Evolutionary conservation across 1,140 invertebrate species (phyloP), one percentile per base, ranked within the genome.

Genomic region (Metopolophium dirhodum): DNA sequence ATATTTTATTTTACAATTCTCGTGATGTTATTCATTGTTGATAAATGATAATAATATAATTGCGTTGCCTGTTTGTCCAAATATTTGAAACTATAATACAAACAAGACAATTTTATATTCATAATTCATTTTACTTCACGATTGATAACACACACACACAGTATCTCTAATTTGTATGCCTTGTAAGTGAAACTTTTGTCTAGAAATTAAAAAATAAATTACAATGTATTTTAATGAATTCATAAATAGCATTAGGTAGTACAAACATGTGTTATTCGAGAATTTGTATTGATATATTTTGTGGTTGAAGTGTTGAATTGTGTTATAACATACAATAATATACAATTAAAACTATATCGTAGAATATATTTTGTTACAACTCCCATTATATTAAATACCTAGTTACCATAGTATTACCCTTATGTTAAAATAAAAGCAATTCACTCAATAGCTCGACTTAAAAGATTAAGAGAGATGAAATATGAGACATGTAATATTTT

Each of bases 21-120:
- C 14, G 45, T 35, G n/a, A 35, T 47, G 85, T 86, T 86, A 47
- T 86, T 47, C 26, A 86, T 47, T 23, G 20, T n/a, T 54, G 41
- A 41, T 41, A 41, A 41, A 41, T 41, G 41, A 41, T 41, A 26
- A 54, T 89, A 89, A 89, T 41, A 35, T 90, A 90, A 37, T 37
- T 37, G 11, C 37, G 37, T 90, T 90, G 37, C 57, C 37, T 57
- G 54, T 90, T 90, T 90, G 54, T 35, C 54, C 89, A 90, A 90
- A 90, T 68, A 90, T 90, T 68, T 90, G 26, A 90, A 90, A 68
- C 89, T 90, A 90, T 90, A 61, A 90, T 90, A 68, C 89, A 90
- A 90, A 68, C 89, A 68, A 68, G 57, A 90, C 88, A 68, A 68
- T 68, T 89, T 54, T 57, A 11, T 89, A 89, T 11, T 89, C 3